A percentile compares a stretch with the other conserved stretches of the same genome.
Conservation (phyloP, 30 jellyfish, hydroid and myxozoan species). For the Phacellophora camtschatica region DNA sequence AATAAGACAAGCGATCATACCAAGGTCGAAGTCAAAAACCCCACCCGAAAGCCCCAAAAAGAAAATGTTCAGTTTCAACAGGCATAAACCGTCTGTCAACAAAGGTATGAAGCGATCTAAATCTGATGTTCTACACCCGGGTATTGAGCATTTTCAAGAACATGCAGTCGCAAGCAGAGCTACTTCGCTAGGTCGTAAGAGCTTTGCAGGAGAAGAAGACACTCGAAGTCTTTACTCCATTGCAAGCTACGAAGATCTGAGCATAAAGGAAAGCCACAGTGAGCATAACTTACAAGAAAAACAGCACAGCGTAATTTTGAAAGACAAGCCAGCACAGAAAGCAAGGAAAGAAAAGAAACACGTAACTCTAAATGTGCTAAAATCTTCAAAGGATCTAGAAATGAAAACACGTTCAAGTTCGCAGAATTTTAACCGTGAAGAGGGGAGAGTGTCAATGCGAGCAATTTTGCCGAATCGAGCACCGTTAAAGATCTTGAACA, state of each 20-base stretch:
- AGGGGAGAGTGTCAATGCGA: slow-evolving; percentile 63
- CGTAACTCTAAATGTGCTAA: slow-evolving; percentile 30
- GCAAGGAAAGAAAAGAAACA: slow-evolving; percentile 41
- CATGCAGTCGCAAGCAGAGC: neutral
- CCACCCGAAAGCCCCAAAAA: slow-evolving; percentile 67
- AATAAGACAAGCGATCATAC: slow-evolving; percentile 28
- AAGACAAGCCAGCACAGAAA: too few species aligned
- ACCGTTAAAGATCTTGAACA: slow-evolving; percentile 85
- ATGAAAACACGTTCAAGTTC: slow-evolving; percentile 29
- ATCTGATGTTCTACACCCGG: slow-evolving; percentile 59
- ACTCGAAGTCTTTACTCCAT: slow-evolving; percentile 29
- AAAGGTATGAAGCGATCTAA: slow-evolving; percentile 69
- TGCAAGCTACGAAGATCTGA: slow-evolving; percentile 26
- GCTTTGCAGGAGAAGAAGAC: slow-evolving; percentile 35
- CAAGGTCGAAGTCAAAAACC: slow-evolving; percentile 10
- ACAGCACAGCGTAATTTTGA: too few species aligned
- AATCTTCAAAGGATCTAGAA: neutral
- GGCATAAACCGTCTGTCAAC: slow-evolving; percentile 25
- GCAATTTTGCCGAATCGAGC: slow-evolving; percentile 80
- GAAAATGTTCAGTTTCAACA: slow-evolving; percentile 24
- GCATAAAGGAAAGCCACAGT: slow-evolving; percentile 35
- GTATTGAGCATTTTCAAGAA: neutral
- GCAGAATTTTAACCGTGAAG: slow-evolving; percentile 45
- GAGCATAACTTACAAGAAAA: slow-evolving; percentile 41
- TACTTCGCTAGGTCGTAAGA: neutral